These are phyloP conservation scores for Hermetia illucens DNA, from an alignment of 1,140 invertebrate species.

Conservation along the genomic window DNA sequence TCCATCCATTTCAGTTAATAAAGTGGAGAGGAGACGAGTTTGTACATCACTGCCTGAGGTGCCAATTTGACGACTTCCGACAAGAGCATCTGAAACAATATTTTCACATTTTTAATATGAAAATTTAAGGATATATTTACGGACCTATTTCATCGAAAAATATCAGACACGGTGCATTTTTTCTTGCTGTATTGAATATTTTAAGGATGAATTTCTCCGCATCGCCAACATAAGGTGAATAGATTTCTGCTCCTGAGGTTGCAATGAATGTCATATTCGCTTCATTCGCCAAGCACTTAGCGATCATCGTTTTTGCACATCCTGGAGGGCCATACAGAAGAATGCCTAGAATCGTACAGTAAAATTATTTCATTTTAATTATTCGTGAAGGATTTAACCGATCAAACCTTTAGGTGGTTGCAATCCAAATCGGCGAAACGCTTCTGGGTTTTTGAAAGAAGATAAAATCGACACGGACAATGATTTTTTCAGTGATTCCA, in stretches of 20 bases:
- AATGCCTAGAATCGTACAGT: constrained; percentile 38
- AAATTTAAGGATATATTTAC: constrained; percentile 7
- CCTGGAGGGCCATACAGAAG: constrained; percentile 64
- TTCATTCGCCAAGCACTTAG: constrained; percentile 46
- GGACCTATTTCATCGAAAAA: constrained; percentile 68
- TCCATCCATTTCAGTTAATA: constrained; percentile 58
- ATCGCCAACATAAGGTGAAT: constrained; percentile 51
- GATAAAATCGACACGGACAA: constrained; percentile 47
- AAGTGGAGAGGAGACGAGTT: constrained; percentile 45
- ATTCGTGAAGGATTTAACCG: constrained; percentile 11
- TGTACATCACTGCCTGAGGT: constrained; percentile 36
- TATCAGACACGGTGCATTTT: constrained; percentile 50
- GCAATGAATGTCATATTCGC: constrained; percentile 45
- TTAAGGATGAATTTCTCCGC: constrained; percentile 43
- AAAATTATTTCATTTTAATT: constrained; percentile 2
- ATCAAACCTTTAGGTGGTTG: constrained; percentile 33
- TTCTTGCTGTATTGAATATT: constrained; percentile 49
- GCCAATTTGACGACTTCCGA: constrained; percentile 35
- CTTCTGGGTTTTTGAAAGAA: constrained; percentile 45
- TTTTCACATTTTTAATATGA: too few species aligned
- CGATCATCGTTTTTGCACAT: constrained; percentile 59
- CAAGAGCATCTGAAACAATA: constrained; percentile 39
- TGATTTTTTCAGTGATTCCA: constrained; percentile 43
- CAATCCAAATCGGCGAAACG: constrained; percentile 43
- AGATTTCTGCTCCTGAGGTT: constrained; percentile 48